Percentiles rank a stretch among this genome's conserved stretches.
Conservation (phyloP, 2,797 vertebrate genomes). For the Mormyrus proboscirostris region DNA sequence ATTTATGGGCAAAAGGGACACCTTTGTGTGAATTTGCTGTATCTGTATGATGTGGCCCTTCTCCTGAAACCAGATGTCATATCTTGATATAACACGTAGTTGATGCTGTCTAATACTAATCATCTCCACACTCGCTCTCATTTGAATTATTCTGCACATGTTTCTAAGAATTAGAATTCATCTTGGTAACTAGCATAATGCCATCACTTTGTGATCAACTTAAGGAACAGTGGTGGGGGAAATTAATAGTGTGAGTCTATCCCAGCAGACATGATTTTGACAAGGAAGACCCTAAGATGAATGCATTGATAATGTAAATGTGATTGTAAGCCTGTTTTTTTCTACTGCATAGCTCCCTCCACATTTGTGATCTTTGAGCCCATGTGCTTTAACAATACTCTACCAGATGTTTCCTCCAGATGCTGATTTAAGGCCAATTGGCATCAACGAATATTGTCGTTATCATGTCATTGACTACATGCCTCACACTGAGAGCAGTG, state of each 20-base stretch:
- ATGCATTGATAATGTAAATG: neutral
- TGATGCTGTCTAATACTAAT: neutral
- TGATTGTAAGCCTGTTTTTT: neutral
- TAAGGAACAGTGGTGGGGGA: neutral
- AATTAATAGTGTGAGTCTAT: neutral
- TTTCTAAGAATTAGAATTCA: neutral
- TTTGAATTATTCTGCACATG: neutral
- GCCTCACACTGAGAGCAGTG: neutral
- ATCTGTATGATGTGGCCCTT: neutral
- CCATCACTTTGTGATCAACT: neutral
- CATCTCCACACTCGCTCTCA: neutral
- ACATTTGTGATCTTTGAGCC: neutral
- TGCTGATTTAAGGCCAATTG: neutral
- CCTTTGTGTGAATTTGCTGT: neutral
- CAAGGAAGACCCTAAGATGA: neutral
- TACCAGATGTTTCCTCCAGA: neutral
- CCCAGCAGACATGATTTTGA: neutral
- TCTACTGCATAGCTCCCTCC: neutral
- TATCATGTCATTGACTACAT: neutral
- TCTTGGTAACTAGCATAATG: neutral
- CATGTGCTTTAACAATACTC: neutral
- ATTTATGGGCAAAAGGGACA: neutral
- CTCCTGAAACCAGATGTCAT: neutral
- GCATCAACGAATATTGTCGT: neutral
- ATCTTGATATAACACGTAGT: neutral